These are phyloP conservation scores for Meteorus sp. DNA, from an alignment of 1,140 invertebrate genomes.

Conservation along the genomic window DNA sequence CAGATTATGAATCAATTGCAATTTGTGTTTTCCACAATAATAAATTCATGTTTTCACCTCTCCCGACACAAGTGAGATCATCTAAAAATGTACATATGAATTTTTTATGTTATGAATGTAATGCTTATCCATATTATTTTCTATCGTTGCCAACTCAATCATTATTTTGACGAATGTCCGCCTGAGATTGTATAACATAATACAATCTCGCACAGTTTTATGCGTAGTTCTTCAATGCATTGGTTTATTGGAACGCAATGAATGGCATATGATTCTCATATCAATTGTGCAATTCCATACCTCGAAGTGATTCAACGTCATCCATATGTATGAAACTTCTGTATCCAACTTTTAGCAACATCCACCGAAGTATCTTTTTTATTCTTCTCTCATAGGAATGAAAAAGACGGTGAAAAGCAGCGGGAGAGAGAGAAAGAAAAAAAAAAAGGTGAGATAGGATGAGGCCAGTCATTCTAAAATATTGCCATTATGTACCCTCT, in stretches of 20 bases:
- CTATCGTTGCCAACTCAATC: neutral
- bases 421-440: constrained; percentile 52
- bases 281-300: neutral
- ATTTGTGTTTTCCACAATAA: too few species aligned
- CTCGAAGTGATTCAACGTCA: too few species aligned
- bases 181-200: neutral
- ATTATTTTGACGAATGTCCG: too few species aligned
- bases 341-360: neutral
- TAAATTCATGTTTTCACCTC: too few species aligned
- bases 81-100: too few species aligned
- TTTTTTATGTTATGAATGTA: too few species aligned
- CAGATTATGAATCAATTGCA: too few species aligned
- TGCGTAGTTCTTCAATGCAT: neutral
- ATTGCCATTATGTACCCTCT: neutral
- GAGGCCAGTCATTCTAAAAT: neutral
- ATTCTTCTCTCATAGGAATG: constrained; percentile 40
- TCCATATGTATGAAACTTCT: too few species aligned
- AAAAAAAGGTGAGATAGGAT: constrained; percentile 46
- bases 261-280: too few species aligned
- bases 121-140: too few species aligned
- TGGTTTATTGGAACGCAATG: constrained; percentile 2
- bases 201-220: neutral
- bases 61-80: too few species aligned
- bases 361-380: neutral
- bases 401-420: constrained; percentile 50